These are phyloP conservation scores for Cyclophora albipunctata DNA, from an alignment of 2,888 invertebrate genomes.

Conservation along the genomic window DNA sequence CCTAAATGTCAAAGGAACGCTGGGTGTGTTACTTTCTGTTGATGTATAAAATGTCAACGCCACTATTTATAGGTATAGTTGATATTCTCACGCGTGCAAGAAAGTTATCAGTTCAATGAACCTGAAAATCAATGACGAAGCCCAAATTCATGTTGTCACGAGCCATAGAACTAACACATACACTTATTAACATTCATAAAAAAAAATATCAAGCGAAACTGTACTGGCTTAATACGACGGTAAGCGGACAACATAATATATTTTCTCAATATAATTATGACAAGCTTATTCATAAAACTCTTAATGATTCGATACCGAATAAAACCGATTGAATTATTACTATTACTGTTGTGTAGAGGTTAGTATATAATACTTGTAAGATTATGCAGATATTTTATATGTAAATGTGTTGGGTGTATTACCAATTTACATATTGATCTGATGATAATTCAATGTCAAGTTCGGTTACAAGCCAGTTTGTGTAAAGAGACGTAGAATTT, in stretches of 20 bases:
- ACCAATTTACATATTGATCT: conserved; percentile 31
- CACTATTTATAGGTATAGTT: conserved; percentile 9
- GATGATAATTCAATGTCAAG: conserved; percentile 27
- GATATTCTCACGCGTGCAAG: conserved; percentile 18
- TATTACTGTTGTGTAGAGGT: conserved; percentile 3
- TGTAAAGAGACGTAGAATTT: conserved; percentile 22
- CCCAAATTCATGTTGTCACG: conserved; percentile 11
- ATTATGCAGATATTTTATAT: conserved; percentile 31
- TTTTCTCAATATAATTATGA: conserved; percentile 23
- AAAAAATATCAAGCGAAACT: conserved; percentile 11
- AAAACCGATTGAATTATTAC: conserved; percentile 18
- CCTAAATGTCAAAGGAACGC: conserved; percentile 10
- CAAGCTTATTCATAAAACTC: conserved; percentile 18
- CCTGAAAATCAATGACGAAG: conserved; percentile 22
- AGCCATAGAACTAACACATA: conserved; percentile 11
- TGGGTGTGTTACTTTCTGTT: not conserved
- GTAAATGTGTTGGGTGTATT: conserved; percentile 18
- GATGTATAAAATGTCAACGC: too few relatives aligned
- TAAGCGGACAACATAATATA: conserved; percentile 18
- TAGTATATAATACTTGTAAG: conserved; percentile 18
- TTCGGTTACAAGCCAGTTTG: conserved; percentile 21
- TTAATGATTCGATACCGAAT: conserved; percentile 18
- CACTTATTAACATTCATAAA: conserved; percentile 9
- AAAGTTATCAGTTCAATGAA: conserved; percentile 27
- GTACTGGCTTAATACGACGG: conserved; percentile 17